Conservation (phyloP, 2,113 vertebrate genomes). For the Perccottus glenii region DNA sequence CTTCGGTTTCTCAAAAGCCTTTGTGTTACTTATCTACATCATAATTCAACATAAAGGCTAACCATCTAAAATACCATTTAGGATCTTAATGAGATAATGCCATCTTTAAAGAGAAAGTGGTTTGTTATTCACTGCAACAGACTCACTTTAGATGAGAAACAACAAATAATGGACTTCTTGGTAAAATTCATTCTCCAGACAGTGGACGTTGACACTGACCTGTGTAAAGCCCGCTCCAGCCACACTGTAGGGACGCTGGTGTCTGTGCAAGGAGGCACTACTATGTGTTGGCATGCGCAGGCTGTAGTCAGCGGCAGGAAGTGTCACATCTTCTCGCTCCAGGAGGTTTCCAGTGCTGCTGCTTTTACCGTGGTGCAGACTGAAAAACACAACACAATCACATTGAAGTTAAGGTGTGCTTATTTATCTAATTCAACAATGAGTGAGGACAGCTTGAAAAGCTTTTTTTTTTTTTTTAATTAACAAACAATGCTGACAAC, state of each 20-base stretch:
- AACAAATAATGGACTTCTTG: too few relatives aligned
- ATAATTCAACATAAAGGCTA: too few relatives aligned
- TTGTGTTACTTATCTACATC: too few relatives aligned
- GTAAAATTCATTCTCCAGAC: too few relatives aligned
- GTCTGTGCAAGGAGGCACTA: slow-evolving; percentile 74
- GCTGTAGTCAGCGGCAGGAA: slow-evolving; percentile 85
- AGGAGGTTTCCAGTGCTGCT: slow-evolving; percentile 96
- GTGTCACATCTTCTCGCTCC: slow-evolving; percentile 87
- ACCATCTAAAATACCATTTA: too few relatives aligned
- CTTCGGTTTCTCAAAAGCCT: too few relatives aligned
- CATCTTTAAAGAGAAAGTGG: too few relatives aligned
- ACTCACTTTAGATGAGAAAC: too few relatives aligned
- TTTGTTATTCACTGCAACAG: too few relatives aligned
- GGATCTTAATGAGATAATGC: too few relatives aligned
- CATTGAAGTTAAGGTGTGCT: not conserved
- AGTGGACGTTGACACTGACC: slow-evolving; percentile 71
- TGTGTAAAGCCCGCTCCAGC: slow-evolving; percentile 89
- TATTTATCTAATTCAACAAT: too few relatives aligned
- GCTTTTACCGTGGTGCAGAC: slow-evolving; percentile 91
- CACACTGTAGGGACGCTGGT: slow-evolving; percentile 91
- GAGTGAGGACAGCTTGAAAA: too few relatives aligned
- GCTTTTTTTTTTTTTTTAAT: not conserved
- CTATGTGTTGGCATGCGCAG: slow-evolving; percentile 81
- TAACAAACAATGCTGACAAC: not conserved
- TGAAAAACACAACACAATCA: slow-evolving; percentile 44